Evolutionary conservation across 2,113 vertebrate genomes (phyloP), one percentile per base, ranked within the genome.

Genomic region (Thryonomys swinderianus): DNA sequence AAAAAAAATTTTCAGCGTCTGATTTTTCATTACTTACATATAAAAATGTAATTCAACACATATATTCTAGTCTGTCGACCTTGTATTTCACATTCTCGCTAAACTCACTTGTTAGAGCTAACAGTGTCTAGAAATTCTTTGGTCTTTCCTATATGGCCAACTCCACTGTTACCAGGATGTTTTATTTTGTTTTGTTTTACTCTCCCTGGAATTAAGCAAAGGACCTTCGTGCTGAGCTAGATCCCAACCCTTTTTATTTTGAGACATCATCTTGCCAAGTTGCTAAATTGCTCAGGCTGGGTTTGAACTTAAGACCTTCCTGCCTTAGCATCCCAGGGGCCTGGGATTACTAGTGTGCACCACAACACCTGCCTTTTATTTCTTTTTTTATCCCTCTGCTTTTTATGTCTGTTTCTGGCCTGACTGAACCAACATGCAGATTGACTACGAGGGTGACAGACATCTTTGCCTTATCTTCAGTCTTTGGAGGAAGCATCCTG

Each of bases 331-430:
- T 78, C 74, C 45, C 74, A 51, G 45, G 51, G 30, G 27, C 27
- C 73, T n/a, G 18, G 30, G 74, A 34, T 78, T 20, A 78, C 7
- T 20, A 48, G 48, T 8, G 2, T 53, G 16, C 18, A 3, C 14
- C 2, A 8, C 9, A 32, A 53, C 3, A 1, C 74, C 30, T 78
- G 32, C 45, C 74, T 32, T 86, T 85, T 78, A 32, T 45, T 85
- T 88, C 66, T n/a, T 95, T 84, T 42, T 59, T 80, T 51, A 40
- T 76, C 21, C 10, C 45, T 90, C 17, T 23, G n/a, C 12, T 21
- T 93, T 64, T 69, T 67, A 27, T 91, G 86, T 57, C 55, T 93
- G 71, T 37, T 32, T 82, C 88, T 86, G 48, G 48, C 57, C 25
- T 94, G 18, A 53, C 45, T 61, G 7, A 13, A 61, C 89, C 89